Conservation (phyloP, 2,888 invertebrate species). For the Aspidiotus rigidus region DNA sequence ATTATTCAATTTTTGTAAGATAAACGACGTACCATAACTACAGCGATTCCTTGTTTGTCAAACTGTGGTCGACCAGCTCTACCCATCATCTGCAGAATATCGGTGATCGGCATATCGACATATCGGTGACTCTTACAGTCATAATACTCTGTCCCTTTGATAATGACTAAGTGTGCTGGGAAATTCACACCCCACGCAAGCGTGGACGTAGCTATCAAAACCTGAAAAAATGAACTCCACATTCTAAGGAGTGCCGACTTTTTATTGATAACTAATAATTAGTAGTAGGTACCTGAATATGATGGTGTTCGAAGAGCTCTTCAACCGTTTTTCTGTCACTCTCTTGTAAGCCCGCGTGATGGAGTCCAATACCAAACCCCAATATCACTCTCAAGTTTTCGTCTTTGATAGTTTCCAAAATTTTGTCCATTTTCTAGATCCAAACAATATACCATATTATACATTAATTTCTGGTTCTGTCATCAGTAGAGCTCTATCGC, state of each 20-base stretch:
- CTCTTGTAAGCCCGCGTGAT: slow-evolving; percentile 95
- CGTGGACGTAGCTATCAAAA: slow-evolving; percentile 92
- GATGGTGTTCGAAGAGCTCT: slow-evolving; percentile 85
- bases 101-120: slow-evolving; percentile 99
- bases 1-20: no score
- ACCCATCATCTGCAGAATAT: slow-evolving; percentile 99
- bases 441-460: neutral
- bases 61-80: slow-evolving; percentile 95
- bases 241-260: neutral
- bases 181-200: slow-evolving; percentile 99
- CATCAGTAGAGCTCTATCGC: no score
- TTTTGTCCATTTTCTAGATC: slow-evolving; percentile 63
- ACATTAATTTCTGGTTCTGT: neutral
- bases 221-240: slow-evolving; percentile 45
- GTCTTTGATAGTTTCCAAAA: slow-evolving; percentile 63
- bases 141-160: slow-evolving; percentile 98
- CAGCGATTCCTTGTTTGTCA: slow-evolving; percentile 83
- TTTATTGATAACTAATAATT: neutral
- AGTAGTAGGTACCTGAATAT: slow-evolving; percentile 66
- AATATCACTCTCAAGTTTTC: slow-evolving; percentile 84
- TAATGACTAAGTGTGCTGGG: slow-evolving; percentile 94
- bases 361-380: slow-evolving; percentile 95
- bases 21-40: slow-evolving; percentile 52
- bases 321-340: slow-evolving; percentile 84
- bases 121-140: slow-evolving; percentile 94